Conservation (phyloP, 2,113 vertebrate genomes). For the Platichthys stellatus region DNA sequence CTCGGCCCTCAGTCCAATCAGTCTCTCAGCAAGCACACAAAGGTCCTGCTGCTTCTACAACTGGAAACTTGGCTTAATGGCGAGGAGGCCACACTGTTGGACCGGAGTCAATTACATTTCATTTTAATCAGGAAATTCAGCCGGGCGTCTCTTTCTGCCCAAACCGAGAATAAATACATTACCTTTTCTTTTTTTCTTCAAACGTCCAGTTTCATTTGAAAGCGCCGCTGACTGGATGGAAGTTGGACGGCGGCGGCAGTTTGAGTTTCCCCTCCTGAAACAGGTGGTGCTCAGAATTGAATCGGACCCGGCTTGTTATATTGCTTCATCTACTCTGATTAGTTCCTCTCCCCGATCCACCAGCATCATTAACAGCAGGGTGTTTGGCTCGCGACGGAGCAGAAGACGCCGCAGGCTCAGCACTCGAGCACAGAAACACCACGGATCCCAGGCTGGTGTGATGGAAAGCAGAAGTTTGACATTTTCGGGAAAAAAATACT, state of each 20-base stretch:
- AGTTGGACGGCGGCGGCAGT: slow-evolving; percentile 14
- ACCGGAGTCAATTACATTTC: slow-evolving; percentile 65
- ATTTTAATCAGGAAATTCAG: slow-evolving; percentile 64
- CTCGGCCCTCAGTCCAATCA: slow-evolving; percentile 71
- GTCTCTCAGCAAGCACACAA: slow-evolving; percentile 75
- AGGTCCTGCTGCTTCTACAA: slow-evolving; percentile 75
- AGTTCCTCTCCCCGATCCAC: slow-evolving; percentile 20
- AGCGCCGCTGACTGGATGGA: slow-evolving; percentile 29
- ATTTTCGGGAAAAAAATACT: too few species aligned
- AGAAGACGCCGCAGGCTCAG: neutral
- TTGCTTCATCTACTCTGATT: slow-evolving; percentile 47
- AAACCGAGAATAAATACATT: slow-evolving; percentile 47
- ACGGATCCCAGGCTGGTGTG: too few species aligned
- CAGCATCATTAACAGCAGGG: slow-evolving; percentile 33
- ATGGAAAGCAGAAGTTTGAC: too few species aligned
- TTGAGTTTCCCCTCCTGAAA: slow-evolving; percentile 31
- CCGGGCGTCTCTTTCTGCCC: slow-evolving; percentile 36
- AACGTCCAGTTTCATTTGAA: slow-evolving; percentile 48
- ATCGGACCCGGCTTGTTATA: slow-evolving; percentile 21
- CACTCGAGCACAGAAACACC: neutral
- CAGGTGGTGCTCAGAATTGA: slow-evolving; percentile 55
- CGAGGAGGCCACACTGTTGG: slow-evolving; percentile 54
- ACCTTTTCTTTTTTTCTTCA: neutral
- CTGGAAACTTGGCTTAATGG: slow-evolving; percentile 66
- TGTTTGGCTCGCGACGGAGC: slow-evolving; percentile 14